Percentiles rank a stretch among this genome's conserved stretches.
phyloP scores from a whole-genome alignment of 2,888 invertebrate genomes.

The Andrena dorsata region DNA sequence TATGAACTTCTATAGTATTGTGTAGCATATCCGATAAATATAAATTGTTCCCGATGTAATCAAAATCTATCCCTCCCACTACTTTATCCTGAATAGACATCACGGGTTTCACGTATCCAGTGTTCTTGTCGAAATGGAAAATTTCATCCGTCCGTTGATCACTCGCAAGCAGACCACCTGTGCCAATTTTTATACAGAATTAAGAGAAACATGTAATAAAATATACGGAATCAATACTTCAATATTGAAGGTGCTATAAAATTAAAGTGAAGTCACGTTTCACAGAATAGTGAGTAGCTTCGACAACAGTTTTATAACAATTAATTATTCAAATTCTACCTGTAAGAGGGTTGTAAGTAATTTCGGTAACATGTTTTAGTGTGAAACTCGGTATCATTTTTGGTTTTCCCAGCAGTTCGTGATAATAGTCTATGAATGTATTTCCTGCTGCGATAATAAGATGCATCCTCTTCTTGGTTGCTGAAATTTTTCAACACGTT shows the following conservation, averaged over 20 bases:
- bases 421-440: constrained; percentile 88
- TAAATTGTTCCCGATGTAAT: constrained; percentile 90
- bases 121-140: constrained; percentile 67
- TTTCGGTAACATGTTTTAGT: constrained; percentile 87
- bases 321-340: constrained; percentile 78
- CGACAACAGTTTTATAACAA: background rate
- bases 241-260: background rate
- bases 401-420: constrained; percentile 89
- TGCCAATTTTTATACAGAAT: constrained; percentile 16
- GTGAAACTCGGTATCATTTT: constrained; percentile 83
- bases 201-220: background rate
- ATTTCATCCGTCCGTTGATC: constrained; percentile 72
- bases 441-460: constrained; percentile 87
- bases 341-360: constrained; percentile 88
- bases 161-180: constrained; percentile 73
- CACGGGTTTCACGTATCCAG: constrained; percentile 75
- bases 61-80: constrained; percentile 88
- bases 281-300: background rate
- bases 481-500: constrained; percentile 75
- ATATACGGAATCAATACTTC: background rate
- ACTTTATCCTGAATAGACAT: constrained; percentile 85
- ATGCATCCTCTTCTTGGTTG: constrained; percentile 84
- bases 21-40: constrained; percentile 90
- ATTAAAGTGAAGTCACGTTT: background rate
- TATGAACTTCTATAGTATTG: constrained; percentile 89